Base-by-base conservation (phyloP, 2,888 invertebrate genomes). In the Eupithecia inturbata region DNA sequence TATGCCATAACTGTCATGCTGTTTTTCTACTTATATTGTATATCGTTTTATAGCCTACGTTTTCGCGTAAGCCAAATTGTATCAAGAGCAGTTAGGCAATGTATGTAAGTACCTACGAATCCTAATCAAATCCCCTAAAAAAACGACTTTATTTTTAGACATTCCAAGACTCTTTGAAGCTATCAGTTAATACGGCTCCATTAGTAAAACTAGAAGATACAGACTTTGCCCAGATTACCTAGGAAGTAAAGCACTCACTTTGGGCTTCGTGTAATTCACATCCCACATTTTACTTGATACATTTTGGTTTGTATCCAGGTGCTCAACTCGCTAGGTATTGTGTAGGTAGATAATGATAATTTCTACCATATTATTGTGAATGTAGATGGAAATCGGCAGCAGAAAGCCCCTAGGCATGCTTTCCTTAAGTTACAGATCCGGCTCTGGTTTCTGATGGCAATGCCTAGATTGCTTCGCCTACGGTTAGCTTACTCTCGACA, bases 391-490 rank as follows among this genome's bases (percentile, higher is more conserved):
- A 63, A 72, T 72, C 71, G 60, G 41, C 60, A 53, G 49, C 69
- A 49, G 63, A 64, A 39, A 41, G 67, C 69, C 75, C 69, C 72
- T 10, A 70, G 72, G 75, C 72, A 53, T 39, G 67, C 72, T 75
- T 72, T 72, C 72, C 69, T 69, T 53, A 53, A 53, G 22, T 53
- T 70, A 28, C 66, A 72, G 81, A 80, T 78, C 75, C 63, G 72
- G 75, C 70, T 67, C 69, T 75, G 33, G 71, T 57, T 26, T 67
- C 67, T 85, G 88, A 89, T 87, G 84, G 83, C 83, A 77, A 81
- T 81, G 82, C 81, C 80, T 79, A 86, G 87, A 91, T 89, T 88
- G 83, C 86, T 84, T 86, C 87, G 90, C 90, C 88, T 86, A 88
- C 89, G 86, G 85, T 81, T 88, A 87, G 86, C 82, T 81, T 82